phyloP scores from a whole-genome alignment of 2,888 invertebrate genomes.

The Thymelicus acteon region DNA sequence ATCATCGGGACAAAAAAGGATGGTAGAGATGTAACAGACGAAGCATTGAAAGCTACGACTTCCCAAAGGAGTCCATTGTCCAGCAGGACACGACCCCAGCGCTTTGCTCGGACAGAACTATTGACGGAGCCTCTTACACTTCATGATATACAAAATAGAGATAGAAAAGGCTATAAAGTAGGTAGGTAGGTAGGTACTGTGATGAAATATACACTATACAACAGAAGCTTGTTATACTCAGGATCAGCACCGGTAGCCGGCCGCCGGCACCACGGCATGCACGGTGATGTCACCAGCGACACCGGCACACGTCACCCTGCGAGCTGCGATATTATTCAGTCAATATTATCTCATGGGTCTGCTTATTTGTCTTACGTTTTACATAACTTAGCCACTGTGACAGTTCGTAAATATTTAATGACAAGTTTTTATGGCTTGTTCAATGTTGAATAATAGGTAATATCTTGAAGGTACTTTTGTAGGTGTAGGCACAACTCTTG shows the following conservation, averaged over 20 bases:
- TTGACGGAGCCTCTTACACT: no score
- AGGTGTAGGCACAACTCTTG: no score
- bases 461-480: neutral
- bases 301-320: neutral
- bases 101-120: no score
- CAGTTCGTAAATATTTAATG: conserved; percentile 28
- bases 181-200: no score
- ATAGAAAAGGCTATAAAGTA: no score
- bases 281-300: conserved; percentile 41
- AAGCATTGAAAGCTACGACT: no score
- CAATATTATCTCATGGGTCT: conserved; percentile 49
- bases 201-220: conserved; percentile 14
- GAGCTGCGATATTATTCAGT: conserved; percentile 40
- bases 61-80: no score
- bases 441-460: conserved; percentile 6
- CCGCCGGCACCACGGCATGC: conserved; percentile 23
- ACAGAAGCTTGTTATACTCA: neutral
- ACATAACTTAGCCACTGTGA: conserved; percentile 29
- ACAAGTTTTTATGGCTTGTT: conserved; percentile 13
- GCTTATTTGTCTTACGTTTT: conserved; percentile 43
- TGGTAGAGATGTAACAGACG: no score
- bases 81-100: no score
- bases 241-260: neutral
- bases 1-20: no score
- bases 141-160: no score